These are phyloP conservation scores for Notothenia rossii DNA, from an alignment of 2,113 vertebrate species.

Conservation along the genomic window DNA sequence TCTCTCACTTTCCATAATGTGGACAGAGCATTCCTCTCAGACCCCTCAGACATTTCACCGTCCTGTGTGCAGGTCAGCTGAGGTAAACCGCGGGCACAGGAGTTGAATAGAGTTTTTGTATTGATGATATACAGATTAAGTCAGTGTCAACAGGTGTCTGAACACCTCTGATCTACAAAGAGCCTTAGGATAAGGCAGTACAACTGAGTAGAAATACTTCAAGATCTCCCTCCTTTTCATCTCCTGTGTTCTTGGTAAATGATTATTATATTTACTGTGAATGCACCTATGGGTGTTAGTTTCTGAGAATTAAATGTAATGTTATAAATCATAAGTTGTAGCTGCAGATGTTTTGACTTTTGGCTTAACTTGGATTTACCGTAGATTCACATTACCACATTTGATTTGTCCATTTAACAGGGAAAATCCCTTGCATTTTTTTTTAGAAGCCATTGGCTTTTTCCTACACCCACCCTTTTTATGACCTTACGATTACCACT, in stretches of 20 bases:
- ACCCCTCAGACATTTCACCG: background rate
- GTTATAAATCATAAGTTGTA: background rate
- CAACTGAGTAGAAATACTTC: background rate
- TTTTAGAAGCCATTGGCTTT: background rate
- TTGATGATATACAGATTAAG: background rate
- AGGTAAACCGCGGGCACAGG: background rate
- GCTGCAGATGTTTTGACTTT: background rate
- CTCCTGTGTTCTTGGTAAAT: background rate
- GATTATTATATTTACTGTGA: background rate
- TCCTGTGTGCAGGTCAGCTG: background rate
- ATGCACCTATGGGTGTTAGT: background rate
- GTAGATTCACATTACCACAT: background rate
- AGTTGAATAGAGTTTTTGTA: background rate
- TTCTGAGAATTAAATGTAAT: background rate
- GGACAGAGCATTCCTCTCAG: slow-evolving; percentile 3
- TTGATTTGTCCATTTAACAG: background rate
- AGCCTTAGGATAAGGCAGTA: background rate
- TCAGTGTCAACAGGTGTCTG: slow-evolving; percentile 5
- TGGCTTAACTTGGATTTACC: background rate
- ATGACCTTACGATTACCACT: background rate
- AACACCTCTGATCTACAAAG: background rate
- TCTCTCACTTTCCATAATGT: slow-evolving; percentile 25
- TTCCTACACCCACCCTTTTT: background rate
- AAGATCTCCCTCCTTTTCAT: background rate
- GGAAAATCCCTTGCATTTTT: background rate